Percentiles rank a stretch among this genome's conserved stretches.
These are phyloP conservation scores for Paralvinella palmiformis DNA, from an alignment of 1,140 invertebrate genomes.

Conservation along the genomic window DNA sequence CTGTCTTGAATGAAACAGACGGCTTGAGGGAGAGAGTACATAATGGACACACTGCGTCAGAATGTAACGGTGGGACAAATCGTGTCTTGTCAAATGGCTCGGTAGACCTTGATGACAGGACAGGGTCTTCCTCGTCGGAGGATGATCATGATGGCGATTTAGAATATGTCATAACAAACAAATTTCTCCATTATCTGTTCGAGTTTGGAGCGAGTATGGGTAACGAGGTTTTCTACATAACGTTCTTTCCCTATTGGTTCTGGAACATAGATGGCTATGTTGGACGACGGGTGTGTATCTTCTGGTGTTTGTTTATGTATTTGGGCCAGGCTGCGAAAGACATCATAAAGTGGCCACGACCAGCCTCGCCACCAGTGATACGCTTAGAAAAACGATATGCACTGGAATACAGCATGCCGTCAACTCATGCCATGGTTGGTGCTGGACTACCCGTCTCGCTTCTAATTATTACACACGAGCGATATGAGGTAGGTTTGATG, in stretches of 20 bases:
- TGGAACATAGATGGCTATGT: conserved; percentile 67
- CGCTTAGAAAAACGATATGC: conserved; percentile 71
- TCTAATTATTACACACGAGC: conserved; percentile 68
- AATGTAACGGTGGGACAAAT: no score
- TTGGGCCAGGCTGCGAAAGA: conserved; percentile 74
- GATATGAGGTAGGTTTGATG: conserved; percentile 65
- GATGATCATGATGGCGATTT: no score
- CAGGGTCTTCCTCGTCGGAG: no score
- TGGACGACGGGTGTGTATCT: conserved; percentile 60
- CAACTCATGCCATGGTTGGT: conserved; percentile 86
- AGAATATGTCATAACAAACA: conserved; percentile 63
- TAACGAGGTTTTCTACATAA: conserved; percentile 81
- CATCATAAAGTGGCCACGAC: conserved; percentile 67
- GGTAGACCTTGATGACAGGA: no score
- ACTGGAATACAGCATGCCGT: conserved; percentile 91
- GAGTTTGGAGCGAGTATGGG: conserved; percentile 74
- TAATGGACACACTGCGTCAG: no score
- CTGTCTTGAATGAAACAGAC: no score
- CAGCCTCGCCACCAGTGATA: conserved; percentile 71
- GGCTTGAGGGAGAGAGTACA: no score
- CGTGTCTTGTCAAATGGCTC: no score
- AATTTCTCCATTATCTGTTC: conserved; percentile 82
- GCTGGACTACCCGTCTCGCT: conserved; percentile 79
- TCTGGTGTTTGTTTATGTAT: conserved; percentile 77
- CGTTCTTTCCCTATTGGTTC: conserved; percentile 83